Evolutionary conservation across 2,797 vertebrate genomes (phyloP).

Genomic region (Neostethus bicornis): DNA sequence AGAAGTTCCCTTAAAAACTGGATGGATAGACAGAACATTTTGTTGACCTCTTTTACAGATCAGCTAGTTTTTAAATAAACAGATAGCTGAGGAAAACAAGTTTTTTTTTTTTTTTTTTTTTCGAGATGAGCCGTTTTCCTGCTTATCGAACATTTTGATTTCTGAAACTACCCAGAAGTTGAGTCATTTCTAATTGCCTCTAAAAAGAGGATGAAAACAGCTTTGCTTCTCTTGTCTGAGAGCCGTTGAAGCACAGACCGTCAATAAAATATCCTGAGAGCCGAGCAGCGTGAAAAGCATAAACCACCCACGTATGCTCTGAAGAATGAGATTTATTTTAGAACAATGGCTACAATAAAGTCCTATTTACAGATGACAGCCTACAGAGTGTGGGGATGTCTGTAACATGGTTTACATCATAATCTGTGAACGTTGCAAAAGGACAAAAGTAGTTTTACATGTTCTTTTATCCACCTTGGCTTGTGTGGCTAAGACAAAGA

Average conservation of each 20-base stretch:
- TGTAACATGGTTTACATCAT: slow-evolving; percentile 42
- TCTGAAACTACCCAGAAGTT: background rate
- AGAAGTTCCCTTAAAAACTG: too few relatives aligned
- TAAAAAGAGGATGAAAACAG: slow-evolving; percentile 22
- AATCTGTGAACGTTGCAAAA: slow-evolving; percentile 14
- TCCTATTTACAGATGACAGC: slow-evolving; percentile 46
- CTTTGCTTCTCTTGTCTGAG: slow-evolving; percentile 36
- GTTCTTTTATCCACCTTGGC: slow-evolving; percentile 3
- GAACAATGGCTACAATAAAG: slow-evolving; percentile 56
- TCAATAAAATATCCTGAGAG: slow-evolving; percentile 49
- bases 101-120: too few relatives aligned
- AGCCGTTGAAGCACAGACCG: slow-evolving; percentile 29
- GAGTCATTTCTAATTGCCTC: slow-evolving; percentile 25
- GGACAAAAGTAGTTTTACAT: slow-evolving; percentile 1
- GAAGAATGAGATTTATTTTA: slow-evolving; percentile 55
- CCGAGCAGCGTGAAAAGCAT: slow-evolving; percentile 44
- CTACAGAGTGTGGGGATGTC: slow-evolving; percentile 22
- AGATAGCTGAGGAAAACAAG: too few relatives aligned
- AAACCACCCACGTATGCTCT: slow-evolving; percentile 51
- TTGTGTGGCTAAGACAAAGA: background rate
- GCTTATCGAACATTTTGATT: slow-evolving; percentile 2
- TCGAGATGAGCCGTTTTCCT: slow-evolving; percentile 13
- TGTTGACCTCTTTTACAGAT: too few relatives aligned
- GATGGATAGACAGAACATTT: too few relatives aligned
- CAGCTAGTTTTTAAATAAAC: too few relatives aligned